Evolutionary conservation across 2,888 invertebrate species (phyloP), one percentile per base, ranked within the genome.

Genomic region (Torymus tubicola): DNA sequence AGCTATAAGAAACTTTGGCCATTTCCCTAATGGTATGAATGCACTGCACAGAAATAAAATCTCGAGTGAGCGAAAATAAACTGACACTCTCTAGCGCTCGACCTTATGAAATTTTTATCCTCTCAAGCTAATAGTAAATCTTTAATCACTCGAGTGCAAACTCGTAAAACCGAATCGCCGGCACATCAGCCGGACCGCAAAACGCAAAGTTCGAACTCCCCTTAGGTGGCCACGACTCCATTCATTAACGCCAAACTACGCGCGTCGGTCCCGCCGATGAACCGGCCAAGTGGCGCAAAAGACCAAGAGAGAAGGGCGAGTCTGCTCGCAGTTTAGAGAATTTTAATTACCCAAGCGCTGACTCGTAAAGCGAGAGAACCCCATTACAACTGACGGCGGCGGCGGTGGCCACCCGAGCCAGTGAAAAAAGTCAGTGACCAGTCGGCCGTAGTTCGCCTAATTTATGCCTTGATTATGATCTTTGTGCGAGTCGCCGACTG

Each of bases 291-390:
- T 65, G 42, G 42, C 13, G 13, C 64, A n/a, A 65, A 58, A 67
- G 18, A 5, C 61, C 61, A 67, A 57, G 58, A 52, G 76, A 60
- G 16, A 16, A 31, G 42, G 18, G 53, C 64, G 63, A 64, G 42
- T 8, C 42, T 42, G n/a, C 65, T 65, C 60, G 60, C 58, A 53
- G 65, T 65, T 65, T 78, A 58, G 71, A 78, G 78, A 78, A 78
- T 78, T 78, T 78, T 71, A 78, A 78, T 78, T 65, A 71, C 65
- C 71, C 71, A 16, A 52, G 4, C 42, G 42, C 42, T 42, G 42
- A 60, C 65, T 78, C 78, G 78, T 78, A 78, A 78, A 77, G 53
- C 65, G 24, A 12, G 24, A 12, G 71, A 70, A 77, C 57, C 64
- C 70, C 52, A 77, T 77, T 77, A 71, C 24, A 67, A 18, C 53